Base-by-base conservation (phyloP, 2,797 vertebrate species). In the Myoxocephalus aenaeus region DNA sequence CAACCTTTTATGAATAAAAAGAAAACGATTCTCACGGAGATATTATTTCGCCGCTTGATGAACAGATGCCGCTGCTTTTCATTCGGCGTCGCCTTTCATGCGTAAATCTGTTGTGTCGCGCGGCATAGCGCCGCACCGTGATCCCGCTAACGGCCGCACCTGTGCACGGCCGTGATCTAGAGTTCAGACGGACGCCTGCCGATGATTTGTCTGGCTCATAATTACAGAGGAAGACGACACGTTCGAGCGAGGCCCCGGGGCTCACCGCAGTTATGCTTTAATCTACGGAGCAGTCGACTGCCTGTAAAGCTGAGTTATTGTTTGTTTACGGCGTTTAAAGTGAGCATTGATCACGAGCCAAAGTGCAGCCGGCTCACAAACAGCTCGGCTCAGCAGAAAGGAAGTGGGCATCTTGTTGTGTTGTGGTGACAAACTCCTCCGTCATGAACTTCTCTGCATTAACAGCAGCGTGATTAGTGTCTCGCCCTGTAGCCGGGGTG, bases 391-490 rank as follows among this genome's bases (percentile, higher is more conserved):
- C 90, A 86, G 88, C 88, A 84, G 62, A 88, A 84, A 64, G 40
- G 17, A 17, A n/a, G 48, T 4, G 9, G 20, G 12, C 59, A 36
- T 40, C 12, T 38, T 6, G 67, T 81, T 77, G 70, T 70, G 73
- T 77, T 82, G 79, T 67, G 80, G 86, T 78, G 89, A 84, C 86
- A 82, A 69, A 67, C 86, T 72, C 85, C 86, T 72, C 61, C 58
- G 42, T 86, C 88, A 87, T 93, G 92, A 92, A 91, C 92, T 88
- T 87, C 82, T 71, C 74, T 73, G 76, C 87, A 89, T 85, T 92
- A 93, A 91, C 77, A 77, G 82, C 86, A n/a, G 80, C 57, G 50
- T 90, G 90, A 93, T 94, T 91, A 90, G 85, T 82, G 84, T 86
- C 87, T 85, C 87, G 70, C 86, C 77, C 90, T 88, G 88, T 44